phyloP scores from a whole-genome alignment of 2,113 vertebrate species.

The Mionectes macconnelli region DNA sequence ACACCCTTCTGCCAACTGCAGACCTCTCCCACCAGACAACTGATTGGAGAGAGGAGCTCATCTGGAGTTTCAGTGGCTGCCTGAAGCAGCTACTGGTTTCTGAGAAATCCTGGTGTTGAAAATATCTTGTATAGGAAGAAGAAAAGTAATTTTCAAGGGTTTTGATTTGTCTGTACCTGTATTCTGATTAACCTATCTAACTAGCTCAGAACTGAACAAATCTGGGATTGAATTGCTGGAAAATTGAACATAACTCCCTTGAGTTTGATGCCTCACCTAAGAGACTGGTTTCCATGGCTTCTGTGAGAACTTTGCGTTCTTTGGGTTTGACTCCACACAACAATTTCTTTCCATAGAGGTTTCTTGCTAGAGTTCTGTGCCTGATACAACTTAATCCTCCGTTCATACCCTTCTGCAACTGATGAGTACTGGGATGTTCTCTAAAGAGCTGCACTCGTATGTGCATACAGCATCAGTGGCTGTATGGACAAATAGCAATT shows the following conservation, averaged over 20 bases:
- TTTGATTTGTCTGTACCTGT: neutral
- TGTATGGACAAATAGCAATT: neutral
- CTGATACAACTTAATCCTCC: neutral
- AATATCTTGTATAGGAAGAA: neutral
- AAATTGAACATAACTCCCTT: neutral
- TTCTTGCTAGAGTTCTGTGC: neutral
- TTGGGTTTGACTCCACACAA: neutral
- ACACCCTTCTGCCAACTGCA: neutral
- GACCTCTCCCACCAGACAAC: neutral
- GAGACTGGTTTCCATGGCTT: neutral
- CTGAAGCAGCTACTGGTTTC: neutral
- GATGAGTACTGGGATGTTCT: neutral
- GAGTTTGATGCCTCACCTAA: neutral
- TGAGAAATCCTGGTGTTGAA: neutral
- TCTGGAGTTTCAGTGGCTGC: neutral
- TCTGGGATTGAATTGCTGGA: neutral
- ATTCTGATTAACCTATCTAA: neutral
- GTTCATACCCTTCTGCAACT: neutral
- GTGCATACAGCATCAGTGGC: neutral
- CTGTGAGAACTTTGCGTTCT: neutral
- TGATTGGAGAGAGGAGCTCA: neutral
- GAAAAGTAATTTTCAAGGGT: neutral
- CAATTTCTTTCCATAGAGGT: neutral
- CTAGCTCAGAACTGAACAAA: neutral
- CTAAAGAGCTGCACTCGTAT: neutral